A percentile compares a stretch with the other conserved stretches of the same genome.
phyloP scores from a whole-genome alignment of 2,888 invertebrate genomes.

The Omphaloscelis lunosa region DNA sequence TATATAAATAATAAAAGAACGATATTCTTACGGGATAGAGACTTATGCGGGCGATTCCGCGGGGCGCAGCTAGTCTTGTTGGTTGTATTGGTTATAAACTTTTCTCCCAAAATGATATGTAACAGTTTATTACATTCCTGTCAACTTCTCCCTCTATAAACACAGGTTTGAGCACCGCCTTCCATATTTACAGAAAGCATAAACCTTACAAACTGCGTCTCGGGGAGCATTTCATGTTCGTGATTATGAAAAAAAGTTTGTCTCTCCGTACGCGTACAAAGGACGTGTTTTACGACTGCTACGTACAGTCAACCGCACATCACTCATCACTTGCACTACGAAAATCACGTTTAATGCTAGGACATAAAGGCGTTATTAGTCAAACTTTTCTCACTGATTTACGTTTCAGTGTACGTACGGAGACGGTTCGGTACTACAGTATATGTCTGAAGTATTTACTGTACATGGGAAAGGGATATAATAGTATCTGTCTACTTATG shows the following conservation, averaged over 20 bases:
- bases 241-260: conserved; percentile 63
- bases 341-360: background rate
- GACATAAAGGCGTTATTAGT: background rate
- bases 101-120: background rate
- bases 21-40: too few relatives aligned
- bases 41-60: too few relatives aligned
- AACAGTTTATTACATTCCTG: background rate
- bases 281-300: conserved; percentile 47
- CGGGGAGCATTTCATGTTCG: conserved; percentile 46
- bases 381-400: background rate
- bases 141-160: conserved; percentile 3
- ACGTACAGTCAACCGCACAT: conserved; percentile 12
- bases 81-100: background rate
- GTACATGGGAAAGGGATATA: background rate
- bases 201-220: conserved; percentile 34
- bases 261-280: conserved; percentile 38
- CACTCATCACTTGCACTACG: background rate
- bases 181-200: conserved; percentile 33
- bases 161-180: conserved; percentile 17
- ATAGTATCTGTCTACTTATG: background rate
- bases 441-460: conserved; percentile 13
- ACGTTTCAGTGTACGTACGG: conserved; percentile 14
- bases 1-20: too few relatives aligned
- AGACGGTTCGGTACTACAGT: background rate
- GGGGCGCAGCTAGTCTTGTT: too few relatives aligned